Evolutionary conservation across 1,140 invertebrate genomes (phyloP).

Genomic region (Drosophila virilis): DNA sequence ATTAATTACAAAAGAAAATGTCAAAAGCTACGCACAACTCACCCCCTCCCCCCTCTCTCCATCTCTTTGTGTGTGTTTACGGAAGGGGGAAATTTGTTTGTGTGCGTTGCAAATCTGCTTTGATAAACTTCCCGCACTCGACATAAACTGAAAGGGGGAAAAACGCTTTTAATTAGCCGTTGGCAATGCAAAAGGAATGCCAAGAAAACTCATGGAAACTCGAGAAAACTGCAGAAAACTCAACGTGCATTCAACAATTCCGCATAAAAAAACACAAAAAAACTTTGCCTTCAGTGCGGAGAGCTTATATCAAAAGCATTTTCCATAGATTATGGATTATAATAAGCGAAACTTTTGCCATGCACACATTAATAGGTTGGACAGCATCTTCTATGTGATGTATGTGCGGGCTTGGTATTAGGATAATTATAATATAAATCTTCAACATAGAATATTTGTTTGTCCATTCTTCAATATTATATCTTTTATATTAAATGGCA

Average conservation of each 20-base stretch:
- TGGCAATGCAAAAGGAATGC: slow-evolving; percentile 16
- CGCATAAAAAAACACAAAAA: slow-evolving; percentile 13
- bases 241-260: slow-evolving; percentile 45
- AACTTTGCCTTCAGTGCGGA: not conserved
- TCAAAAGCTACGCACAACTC: slow-evolving; percentile 55
- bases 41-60: not conserved
- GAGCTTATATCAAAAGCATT: not conserved
- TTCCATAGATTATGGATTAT: not conserved
- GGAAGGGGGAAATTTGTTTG: slow-evolving; percentile 9
- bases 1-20: slow-evolving; percentile 64
- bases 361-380: too few species aligned
- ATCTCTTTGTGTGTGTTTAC: slow-evolving; percentile 5
- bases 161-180: slow-evolving; percentile 45
- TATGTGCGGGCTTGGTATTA: not conserved
- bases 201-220: slow-evolving; percentile 18
- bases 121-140: slow-evolving; percentile 40
- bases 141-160: not conserved
- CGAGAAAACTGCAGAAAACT: slow-evolving; percentile 42
- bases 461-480: too few species aligned
- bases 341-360: not conserved
- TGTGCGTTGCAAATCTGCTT: slow-evolving; percentile 34
- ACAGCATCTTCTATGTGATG: not conserved
- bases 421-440: too few species aligned
- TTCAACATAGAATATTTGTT: too few species aligned
- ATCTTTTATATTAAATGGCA: too few species aligned